phyloP scores from a whole-genome alignment of 2,797 vertebrate species.

The Mycteria americana region DNA sequence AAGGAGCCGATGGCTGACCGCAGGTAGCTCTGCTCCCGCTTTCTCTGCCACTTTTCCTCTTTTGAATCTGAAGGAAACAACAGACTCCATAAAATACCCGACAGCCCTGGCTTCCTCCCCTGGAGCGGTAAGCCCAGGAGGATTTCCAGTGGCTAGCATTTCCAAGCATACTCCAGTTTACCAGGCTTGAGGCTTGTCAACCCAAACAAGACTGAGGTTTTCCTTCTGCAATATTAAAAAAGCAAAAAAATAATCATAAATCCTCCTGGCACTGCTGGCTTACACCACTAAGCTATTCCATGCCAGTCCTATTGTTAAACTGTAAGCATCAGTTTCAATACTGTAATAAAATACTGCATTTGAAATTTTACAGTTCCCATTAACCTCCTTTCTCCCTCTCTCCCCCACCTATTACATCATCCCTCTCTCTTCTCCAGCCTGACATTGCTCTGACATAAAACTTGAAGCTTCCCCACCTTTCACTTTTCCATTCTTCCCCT shows the following conservation, averaged over 20 bases:
- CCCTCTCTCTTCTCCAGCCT: conserved; percentile 16
- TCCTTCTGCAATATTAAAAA: conserved; percentile 53
- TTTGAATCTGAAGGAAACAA: neutral
- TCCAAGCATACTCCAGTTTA: neutral
- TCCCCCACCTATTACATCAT: conserved; percentile 65
- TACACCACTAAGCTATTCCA: conserved; percentile 27
- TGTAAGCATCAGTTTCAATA: conserved; percentile 64
- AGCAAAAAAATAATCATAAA: conserved; percentile 16
- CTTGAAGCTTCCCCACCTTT: conserved; percentile 58
- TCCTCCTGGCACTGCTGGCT: conserved; percentile 57
- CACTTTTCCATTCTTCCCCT: conserved; percentile 43
- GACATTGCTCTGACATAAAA: conserved; percentile 60
- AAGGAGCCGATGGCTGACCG: neutral
- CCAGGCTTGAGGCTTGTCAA: conserved; percentile 38
- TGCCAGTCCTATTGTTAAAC: conserved; percentile 66
- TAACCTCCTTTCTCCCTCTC: conserved; percentile 59
- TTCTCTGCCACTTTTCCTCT: neutral
- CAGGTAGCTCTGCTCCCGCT: neutral
- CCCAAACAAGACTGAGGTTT: conserved; percentile 44
- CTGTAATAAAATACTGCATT: conserved; percentile 67
- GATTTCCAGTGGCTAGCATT: conserved; percentile 23
- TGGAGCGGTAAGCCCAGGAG: neutral
- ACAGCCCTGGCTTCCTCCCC: neutral
- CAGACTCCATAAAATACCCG: neutral
- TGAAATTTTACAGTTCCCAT: conserved; percentile 67